Base-by-base conservation (phyloP, 2,797 vertebrate species). In the Alexandromys oeconomus region DNA sequence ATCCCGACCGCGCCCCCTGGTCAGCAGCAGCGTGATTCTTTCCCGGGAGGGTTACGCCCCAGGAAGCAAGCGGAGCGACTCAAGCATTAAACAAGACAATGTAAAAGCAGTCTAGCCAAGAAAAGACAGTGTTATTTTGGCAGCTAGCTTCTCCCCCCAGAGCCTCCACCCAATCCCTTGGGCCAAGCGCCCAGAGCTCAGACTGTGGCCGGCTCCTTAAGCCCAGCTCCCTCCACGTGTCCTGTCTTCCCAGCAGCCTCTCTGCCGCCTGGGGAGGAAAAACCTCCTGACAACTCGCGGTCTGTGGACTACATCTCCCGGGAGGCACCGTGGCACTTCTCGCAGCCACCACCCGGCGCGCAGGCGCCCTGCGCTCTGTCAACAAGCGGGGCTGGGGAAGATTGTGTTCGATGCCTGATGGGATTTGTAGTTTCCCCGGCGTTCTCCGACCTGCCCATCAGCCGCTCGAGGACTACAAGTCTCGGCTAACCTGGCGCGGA, bases 351-450 rank as follows among this genome's bases (percentile, higher is more conserved):
- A 29, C 48, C 34, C 15, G n/a, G 65, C 27, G 98, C 98, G 98
- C 98, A 91, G 98, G 99, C 99, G 99, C 97, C 0, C 29, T 97
- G 46, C 17, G 31, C 97, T 97, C 98, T 98, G 97, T 98, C 97
- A 98, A 98, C 97, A 97, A 98, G 98, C 98, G 97, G 98, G 98
- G 98, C 98, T 97, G 98, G 87, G 13, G 97, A 89, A 87, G 94
- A 95, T 98, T 97, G 1, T 3, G 0, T 61, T 59, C 69, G 34
- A 0, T 40, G 4, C 0, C 46, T 81, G 84, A 67, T 57, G 98
- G 98, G 98, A 97, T 65, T 1, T 94, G 93, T 97, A 98, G 98
- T 98, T 74, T 87, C 6, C 3, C 7, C 2, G 15, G 11, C 0
- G 2, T 10, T 11, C 34, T 4, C 46, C 8, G 94, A 91, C 96